A percentile compares a stretch with the other conserved stretches of the same genome.
These are phyloP conservation scores for Horisme vitalbata DNA, from an alignment of 2,888 invertebrate genomes.

Conservation along the genomic window DNA sequence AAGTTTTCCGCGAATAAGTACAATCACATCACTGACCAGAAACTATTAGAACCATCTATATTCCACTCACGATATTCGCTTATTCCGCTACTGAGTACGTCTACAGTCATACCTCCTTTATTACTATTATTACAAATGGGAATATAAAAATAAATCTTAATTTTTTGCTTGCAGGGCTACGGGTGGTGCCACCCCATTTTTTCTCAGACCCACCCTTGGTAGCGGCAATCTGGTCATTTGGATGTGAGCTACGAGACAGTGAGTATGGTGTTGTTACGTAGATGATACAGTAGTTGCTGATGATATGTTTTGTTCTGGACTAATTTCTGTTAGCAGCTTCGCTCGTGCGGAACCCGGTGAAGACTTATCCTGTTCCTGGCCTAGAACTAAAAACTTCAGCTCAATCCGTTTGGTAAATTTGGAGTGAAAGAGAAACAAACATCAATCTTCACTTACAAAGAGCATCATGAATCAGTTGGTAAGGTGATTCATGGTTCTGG, in stretches of 20 bases:
- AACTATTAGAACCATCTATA: constrained; percentile 18
- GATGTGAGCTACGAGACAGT: constrained; percentile 24
- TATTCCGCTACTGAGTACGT: constrained; percentile 31
- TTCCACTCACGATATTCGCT: constrained; percentile 31
- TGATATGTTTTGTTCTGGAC: no score
- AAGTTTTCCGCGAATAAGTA: no score
- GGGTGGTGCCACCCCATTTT: constrained; percentile 67
- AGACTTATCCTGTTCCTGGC: no score
- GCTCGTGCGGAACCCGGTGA: no score
- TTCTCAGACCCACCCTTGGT: constrained; percentile 55
- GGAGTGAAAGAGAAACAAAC: no score
- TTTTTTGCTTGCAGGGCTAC: constrained; percentile 69
- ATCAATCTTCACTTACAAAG: no score
- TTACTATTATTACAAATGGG: constrained; percentile 59
- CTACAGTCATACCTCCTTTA: constrained; percentile 51
- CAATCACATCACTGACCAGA: constrained; percentile 3
- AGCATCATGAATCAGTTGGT: no score
- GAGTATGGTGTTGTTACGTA: constrained; percentile 17
- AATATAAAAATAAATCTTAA: constrained; percentile 70
- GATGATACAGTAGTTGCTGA: not conserved
- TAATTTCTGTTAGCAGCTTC: no score
- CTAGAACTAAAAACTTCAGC: no score
- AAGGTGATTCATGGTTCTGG: no score
- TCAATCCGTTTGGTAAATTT: no score
- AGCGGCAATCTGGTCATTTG: constrained; percentile 31